Conservation (phyloP, 1,140 invertebrate species). For the Drosophila arawakana region DNA sequence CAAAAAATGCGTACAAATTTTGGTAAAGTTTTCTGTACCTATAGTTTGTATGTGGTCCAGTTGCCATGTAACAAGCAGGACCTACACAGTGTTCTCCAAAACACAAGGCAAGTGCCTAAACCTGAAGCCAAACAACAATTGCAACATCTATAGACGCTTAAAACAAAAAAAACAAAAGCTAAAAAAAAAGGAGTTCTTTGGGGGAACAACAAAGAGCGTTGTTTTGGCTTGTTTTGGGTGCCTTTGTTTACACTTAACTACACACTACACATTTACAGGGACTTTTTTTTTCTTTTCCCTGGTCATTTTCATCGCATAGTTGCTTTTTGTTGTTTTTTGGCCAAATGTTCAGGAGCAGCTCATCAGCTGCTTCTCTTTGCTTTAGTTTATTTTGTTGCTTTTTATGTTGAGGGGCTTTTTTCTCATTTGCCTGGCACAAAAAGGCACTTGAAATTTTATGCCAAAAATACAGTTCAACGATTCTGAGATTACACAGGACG, state of each 20-base stretch:
- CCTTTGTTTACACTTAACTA: conserved; percentile 69
- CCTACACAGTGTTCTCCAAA: neutral
- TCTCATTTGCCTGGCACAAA: conserved; percentile 2
- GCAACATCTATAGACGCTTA: conserved; percentile 19
- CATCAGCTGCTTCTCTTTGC: conserved; percentile 19
- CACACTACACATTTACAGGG: conserved; percentile 31
- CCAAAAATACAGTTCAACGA: conserved; percentile 79
- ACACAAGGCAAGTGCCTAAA: conserved; percentile 7
- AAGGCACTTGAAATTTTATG: conserved; percentile 74
- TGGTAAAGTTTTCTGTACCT: conserved; percentile 8
- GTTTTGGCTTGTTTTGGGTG: conserved; percentile 32
- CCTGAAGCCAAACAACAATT: conserved; percentile 37
- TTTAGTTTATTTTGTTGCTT: conserved; percentile 14
- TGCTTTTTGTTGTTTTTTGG: conserved; percentile 9
- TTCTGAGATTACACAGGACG: conserved; percentile 64
- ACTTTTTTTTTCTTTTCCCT: neutral
- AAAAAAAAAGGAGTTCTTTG: conserved; percentile 33
- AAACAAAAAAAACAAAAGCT: conserved; percentile 18
- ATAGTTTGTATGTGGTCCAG: neutral
- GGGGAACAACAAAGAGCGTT: conserved; percentile 63
- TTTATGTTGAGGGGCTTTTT: conserved; percentile 1
- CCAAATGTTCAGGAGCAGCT: conserved; percentile 17
- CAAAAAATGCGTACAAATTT: neutral
- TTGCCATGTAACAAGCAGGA: neutral
- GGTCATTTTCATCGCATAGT: conserved; percentile 1